These are phyloP conservation scores for Myotis lucifugus DNA, from an alignment of 2,113 vertebrate species.

Conservation along the genomic window DNA sequence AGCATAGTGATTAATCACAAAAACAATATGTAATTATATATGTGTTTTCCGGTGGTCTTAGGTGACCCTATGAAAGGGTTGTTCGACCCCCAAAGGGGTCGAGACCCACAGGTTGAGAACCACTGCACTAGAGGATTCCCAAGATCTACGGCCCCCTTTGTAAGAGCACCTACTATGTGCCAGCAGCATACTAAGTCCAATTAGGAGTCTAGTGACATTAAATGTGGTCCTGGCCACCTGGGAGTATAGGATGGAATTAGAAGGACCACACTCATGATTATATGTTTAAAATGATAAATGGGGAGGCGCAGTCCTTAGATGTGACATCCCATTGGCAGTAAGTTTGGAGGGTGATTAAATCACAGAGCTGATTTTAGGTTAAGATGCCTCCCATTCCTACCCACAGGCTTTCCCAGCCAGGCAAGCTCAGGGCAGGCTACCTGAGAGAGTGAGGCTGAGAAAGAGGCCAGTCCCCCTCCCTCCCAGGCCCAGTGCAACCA, in stretches of 20 bases:
- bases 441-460: not conserved
- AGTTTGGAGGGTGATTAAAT: not conserved
- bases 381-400: not conserved
- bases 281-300: not conserved
- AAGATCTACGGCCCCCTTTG: rapidly evolving
- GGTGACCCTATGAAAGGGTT: no score
- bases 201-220: not conserved
- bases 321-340: not conserved
- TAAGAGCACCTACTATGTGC: not conserved
- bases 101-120: no score
- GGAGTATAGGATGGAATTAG: not conserved
- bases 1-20: no score
- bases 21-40: no score
- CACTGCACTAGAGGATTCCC: no score
- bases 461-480: not conserved
- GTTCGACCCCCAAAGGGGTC: no score
- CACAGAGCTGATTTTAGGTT: not conserved
- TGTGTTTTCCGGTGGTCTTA: no score
- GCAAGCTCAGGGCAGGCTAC: not conserved
- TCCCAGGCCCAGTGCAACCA: not conserved
- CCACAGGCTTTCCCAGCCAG: not conserved
- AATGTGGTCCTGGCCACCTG: not conserved
- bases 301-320: not conserved
- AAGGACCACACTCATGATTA: not conserved
- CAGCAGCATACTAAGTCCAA: no score